These are phyloP conservation scores for Anableps anableps DNA, from an alignment of 2,797 vertebrate genomes.

Conservation along the genomic window DNA sequence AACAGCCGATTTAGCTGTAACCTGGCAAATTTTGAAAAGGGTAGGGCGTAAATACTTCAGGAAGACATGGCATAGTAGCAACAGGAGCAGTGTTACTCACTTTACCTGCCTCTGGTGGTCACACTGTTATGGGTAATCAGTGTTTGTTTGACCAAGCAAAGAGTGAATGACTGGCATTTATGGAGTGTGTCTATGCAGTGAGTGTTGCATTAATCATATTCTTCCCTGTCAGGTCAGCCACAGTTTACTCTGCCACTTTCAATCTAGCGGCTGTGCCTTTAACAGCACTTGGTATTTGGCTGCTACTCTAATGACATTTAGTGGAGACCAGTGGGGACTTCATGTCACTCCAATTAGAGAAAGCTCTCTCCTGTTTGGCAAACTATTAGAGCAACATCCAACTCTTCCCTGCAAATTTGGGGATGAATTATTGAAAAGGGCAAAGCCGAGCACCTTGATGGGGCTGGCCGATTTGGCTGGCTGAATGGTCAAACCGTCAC, in stretches of 20 bases:
- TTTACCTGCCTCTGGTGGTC: background rate
- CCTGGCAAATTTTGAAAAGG: background rate
- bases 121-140: background rate
- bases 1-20: too few relatives aligned
- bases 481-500: slow-evolving; percentile 67
- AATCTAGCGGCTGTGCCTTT: slow-evolving; percentile 38
- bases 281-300: slow-evolving; percentile 66
- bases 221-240: slow-evolving; percentile 46
- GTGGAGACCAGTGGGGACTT: slow-evolving; percentile 57
- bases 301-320: slow-evolving; percentile 72
- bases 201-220: slow-evolving; percentile 52
- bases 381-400: slow-evolving; percentile 61
- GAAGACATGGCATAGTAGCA: background rate
- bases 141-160: slow-evolving; percentile 40
- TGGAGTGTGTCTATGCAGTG: slow-evolving; percentile 38
- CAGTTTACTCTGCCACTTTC: slow-evolving; percentile 52
- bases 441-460: slow-evolving; percentile 74
- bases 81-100: background rate
- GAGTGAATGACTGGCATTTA: slow-evolving; percentile 48
- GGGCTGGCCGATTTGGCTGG: slow-evolving; percentile 62
- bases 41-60: background rate
- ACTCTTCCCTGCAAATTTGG: slow-evolving; percentile 71
- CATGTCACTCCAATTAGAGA: slow-evolving; percentile 72
- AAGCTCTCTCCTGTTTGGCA: slow-evolving; percentile 48
- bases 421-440: slow-evolving; percentile 81